Evolutionary conservation across 2,888 invertebrate species (phyloP), one percentile per base, ranked within the genome.

Genomic region (Blastobasis adustella): DNA sequence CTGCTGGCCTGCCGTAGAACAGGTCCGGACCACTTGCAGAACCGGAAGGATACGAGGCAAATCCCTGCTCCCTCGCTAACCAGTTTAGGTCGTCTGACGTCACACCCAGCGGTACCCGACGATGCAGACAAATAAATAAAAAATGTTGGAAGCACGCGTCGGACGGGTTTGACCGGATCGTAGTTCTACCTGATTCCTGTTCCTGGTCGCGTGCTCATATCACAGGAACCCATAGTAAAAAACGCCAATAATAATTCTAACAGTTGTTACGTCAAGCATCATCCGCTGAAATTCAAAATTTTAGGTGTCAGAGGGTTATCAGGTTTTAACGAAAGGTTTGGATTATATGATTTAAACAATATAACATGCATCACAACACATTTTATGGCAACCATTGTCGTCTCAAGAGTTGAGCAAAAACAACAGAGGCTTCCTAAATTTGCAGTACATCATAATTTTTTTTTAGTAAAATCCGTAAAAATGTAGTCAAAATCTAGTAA

Each of bases 31-130:
- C 77, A 79, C 86, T 85, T 71, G 80, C 85, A 86, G 85, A 88
- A 88, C 88, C 88, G 88, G 88, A 88, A 88, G 88, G 87, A 88
- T 88, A 79, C 85, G 76, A 82, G 77, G 84, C 82, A 86, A 87
- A 87, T 88, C 88, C 88, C 86, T 86, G 88, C 86, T 86, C 86
- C 88, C 83, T 86, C 85, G 77, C 81, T 82, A 87, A 88, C 88
- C 87, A 86, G 88, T 88, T 88, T 87, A 88, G 88, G 86, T 87
- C 74, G 86, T 72, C 75, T 87, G 86, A 87, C 87, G 88, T 87
- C 87, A 87, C 83, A 65, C 82, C 78, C 86, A 86, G 87, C 87
- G 87, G 87, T 86, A 86, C 79, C 82, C 80, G 79, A 84, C 86
- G 82, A 74, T 85, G 82, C 87, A 86, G 82, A 87, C 85, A 84